phyloP scores from a whole-genome alignment of 2,797 vertebrate species.

The Mormyrus proboscirostris region DNA sequence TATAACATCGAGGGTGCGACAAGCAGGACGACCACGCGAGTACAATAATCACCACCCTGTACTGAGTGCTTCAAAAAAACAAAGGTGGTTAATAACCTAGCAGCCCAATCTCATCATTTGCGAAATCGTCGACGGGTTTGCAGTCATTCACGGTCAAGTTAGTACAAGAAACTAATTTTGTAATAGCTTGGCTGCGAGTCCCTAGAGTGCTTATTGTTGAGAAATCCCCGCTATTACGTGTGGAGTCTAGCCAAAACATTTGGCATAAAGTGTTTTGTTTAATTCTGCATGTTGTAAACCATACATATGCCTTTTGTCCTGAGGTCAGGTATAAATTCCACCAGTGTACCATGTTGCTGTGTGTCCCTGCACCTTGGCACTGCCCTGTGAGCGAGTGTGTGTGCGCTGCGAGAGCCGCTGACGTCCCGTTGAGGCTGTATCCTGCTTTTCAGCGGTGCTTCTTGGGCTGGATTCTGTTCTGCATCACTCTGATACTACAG shows the following conservation, averaged over 20 bases:
- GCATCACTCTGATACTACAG: neutral
- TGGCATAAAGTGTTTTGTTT: neutral
- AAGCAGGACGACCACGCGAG: neutral
- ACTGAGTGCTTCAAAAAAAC: neutral
- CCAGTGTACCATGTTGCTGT: neutral
- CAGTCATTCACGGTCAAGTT: neutral
- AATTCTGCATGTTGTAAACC: neutral
- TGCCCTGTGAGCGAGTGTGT: neutral
- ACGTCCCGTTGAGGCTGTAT: neutral
- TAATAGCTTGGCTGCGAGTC: neutral
- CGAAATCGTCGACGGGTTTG: neutral
- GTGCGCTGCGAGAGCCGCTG: neutral
- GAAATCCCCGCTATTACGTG: neutral
- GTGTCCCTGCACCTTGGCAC: neutral
- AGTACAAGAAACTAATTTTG: conserved; percentile 2
- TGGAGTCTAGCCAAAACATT: neutral
- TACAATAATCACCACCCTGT: neutral
- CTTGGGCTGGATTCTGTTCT: neutral
- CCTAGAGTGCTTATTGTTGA: neutral
- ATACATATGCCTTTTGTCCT: neutral
- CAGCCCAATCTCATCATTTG: neutral
- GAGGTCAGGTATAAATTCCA: neutral
- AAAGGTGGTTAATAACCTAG: neutral
- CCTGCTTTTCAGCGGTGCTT: neutral
- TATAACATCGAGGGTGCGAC: neutral